A percentile compares a stretch with the other conserved stretches of the same genome.
Conservation (phyloP, 2,888 invertebrate genomes). For the Malthinus flaveolus region DNA sequence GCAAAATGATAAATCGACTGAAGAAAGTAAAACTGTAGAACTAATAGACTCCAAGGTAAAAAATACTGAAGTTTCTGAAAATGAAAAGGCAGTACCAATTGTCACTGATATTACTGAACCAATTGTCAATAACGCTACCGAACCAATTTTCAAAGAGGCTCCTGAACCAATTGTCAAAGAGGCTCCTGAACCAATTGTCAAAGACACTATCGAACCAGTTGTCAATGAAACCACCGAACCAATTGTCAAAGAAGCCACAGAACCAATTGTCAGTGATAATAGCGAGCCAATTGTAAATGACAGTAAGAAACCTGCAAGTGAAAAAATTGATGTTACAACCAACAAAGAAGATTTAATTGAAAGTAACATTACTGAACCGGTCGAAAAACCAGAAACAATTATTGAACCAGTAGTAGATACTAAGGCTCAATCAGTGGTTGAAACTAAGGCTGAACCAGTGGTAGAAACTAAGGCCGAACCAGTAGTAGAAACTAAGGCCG, state of each 20-base stretch:
- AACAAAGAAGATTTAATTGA: slow-evolving; percentile 4
- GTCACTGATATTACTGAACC: slow-evolving; percentile 1
- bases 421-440: slow-evolving; percentile 22
- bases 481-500: slow-evolving; percentile 23
- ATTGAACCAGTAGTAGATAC: slow-evolving; percentile 20
- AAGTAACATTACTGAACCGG: not conserved
- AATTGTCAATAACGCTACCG: not conserved
- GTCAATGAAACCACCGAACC: not conserved
- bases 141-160: not conserved
- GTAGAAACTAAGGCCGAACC: slow-evolving; percentile 14
- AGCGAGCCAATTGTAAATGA: not conserved
- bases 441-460: slow-evolving; percentile 17
- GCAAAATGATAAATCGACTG: not conserved
- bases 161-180: slow-evolving; percentile 29
- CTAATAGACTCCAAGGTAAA: not conserved
- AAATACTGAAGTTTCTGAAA: not conserved
- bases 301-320: not conserved
- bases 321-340: slow-evolving; percentile 2
- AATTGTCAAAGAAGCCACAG: not conserved
- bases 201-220: slow-evolving; percentile 5
- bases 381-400: slow-evolving; percentile 11
- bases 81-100: not conserved
- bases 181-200: slow-evolving; percentile 18
- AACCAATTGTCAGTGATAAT: not conserved
- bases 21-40: not conserved